phyloP scores from a whole-genome alignment of 2,113 vertebrate genomes.

The Zosterops pallidus region DNA sequence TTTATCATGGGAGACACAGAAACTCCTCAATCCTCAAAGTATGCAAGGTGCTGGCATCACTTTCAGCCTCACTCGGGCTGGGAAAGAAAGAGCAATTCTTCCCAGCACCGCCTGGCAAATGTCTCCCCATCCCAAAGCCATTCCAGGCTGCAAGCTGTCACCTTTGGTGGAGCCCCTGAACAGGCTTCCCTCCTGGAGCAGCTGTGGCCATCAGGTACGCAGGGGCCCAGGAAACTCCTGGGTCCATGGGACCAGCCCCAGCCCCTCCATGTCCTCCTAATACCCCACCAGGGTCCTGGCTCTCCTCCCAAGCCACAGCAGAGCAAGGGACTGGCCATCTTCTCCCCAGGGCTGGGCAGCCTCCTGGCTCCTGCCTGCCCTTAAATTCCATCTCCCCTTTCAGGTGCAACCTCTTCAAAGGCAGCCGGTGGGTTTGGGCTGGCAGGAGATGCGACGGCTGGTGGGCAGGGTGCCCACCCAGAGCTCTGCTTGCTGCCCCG shows the following conservation, averaged over 20 bases:
- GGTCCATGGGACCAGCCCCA: background rate
- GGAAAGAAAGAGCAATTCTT: slow-evolving; percentile 44
- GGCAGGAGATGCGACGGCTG: background rate
- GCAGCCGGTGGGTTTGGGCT: background rate
- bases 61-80: background rate
- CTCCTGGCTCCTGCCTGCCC: background rate
- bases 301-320: background rate
- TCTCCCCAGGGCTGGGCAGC: background rate
- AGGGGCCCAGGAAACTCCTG: background rate
- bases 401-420: slow-evolving; percentile 46
- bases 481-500: background rate
- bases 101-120: background rate
- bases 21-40: background rate
- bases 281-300: background rate
- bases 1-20: slow-evolving; percentile 32
- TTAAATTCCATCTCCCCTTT: background rate
- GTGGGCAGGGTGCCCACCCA: background rate
- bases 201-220: background rate
- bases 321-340: background rate
- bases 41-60: background rate
- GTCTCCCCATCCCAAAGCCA: background rate
- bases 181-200: background rate
- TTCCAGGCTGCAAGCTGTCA: rapidly evolving
- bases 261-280: background rate
- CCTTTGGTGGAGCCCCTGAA: background rate